Percentiles rank a stretch among this genome's conserved stretches.
These are phyloP conservation scores for Oscheius myriophilus DNA, from an alignment of 2,888 invertebrate species.

Conservation along the genomic window DNA sequence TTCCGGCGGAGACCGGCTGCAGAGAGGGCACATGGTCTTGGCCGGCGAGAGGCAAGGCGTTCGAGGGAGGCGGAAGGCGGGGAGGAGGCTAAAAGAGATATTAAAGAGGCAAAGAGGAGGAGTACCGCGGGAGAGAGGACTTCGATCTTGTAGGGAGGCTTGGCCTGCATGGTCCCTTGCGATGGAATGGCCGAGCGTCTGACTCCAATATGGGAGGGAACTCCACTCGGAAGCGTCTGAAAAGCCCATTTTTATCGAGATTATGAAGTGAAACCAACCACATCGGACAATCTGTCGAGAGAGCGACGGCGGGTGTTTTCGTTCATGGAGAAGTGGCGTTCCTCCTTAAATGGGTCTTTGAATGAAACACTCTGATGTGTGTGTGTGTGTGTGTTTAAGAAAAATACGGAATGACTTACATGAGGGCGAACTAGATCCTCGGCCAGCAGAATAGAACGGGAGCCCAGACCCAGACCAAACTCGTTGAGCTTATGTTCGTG, in stretches of 20 bases:
- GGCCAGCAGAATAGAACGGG: not conserved
- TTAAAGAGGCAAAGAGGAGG: no score
- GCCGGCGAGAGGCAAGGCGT: not conserved
- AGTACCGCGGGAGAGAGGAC: not conserved
- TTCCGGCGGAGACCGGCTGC: not conserved
- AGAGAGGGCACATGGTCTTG: no score
- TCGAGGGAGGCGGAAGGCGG: conserved; percentile 6
- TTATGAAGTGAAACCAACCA: no score
- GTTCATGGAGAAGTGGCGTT: no score
- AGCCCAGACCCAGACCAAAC: not conserved
- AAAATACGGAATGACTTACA: not conserved
- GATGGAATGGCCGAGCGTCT: conserved; percentile 15
- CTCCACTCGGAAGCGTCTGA: not conserved
- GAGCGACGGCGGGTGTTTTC: no score
- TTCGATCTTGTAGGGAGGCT: conserved; percentile 24
- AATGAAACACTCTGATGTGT: no score
- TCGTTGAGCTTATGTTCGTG: conserved; percentile 1
- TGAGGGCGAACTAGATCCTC: conserved; percentile 9
- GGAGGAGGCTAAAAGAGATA: conserved; percentile 17
- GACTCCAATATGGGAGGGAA: not conserved
- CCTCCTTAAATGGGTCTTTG: no score
- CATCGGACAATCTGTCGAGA: no score
- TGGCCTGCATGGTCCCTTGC: conserved; percentile 5
- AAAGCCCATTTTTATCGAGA: no score
- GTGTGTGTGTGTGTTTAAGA: no score